Percentiles rank a stretch among this genome's conserved stretches.
These are phyloP conservation scores for Actinernus sp. DNA, from an alignment of 92 coral and sea anemone species.

Conservation along the genomic window DNA sequence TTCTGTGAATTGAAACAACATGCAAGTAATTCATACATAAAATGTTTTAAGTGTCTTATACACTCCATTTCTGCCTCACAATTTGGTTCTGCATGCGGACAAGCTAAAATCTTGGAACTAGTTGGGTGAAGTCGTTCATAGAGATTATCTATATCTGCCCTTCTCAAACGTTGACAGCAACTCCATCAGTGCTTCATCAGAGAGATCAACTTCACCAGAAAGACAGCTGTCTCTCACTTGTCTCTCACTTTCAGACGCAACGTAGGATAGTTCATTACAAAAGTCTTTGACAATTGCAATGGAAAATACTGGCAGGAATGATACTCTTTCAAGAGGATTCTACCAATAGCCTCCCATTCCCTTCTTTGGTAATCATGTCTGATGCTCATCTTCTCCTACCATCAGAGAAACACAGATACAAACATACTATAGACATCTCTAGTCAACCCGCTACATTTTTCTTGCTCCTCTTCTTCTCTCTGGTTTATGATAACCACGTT, in stretches of 20 bases:
- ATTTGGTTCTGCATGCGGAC: no score
- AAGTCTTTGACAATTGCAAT: conserved; percentile 16
- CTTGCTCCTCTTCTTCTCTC: conserved; percentile 19
- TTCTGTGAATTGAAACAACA: no score
- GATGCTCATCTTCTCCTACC: conserved; percentile 19
- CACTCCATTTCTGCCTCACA: no score
- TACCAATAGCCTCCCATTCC: conserved; percentile 37
- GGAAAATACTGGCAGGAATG: conserved; percentile 33
- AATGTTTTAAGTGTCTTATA: no score
- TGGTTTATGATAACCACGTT: conserved; percentile 4
- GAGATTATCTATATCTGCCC: no score
- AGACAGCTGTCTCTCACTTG: conserved; percentile 12
- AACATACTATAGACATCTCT: conserved; percentile 9
- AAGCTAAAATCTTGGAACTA: no score
- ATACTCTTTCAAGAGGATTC: conserved; percentile 36
- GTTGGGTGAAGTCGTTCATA: no score
- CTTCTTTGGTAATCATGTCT: conserved; percentile 44
- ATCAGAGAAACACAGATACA: conserved; percentile 19
- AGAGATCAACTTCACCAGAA: neutral
- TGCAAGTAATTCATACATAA: no score
- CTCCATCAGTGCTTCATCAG: no score
- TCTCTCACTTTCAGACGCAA: conserved; percentile 33
- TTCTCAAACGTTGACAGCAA: no score
- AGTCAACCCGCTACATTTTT: conserved; percentile 11
- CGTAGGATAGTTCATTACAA: conserved; percentile 18